These are phyloP conservation scores for Notoglanidium macrostoma DNA, from an alignment of 2,797 vertebrate species.

Conservation along the genomic window DNA sequence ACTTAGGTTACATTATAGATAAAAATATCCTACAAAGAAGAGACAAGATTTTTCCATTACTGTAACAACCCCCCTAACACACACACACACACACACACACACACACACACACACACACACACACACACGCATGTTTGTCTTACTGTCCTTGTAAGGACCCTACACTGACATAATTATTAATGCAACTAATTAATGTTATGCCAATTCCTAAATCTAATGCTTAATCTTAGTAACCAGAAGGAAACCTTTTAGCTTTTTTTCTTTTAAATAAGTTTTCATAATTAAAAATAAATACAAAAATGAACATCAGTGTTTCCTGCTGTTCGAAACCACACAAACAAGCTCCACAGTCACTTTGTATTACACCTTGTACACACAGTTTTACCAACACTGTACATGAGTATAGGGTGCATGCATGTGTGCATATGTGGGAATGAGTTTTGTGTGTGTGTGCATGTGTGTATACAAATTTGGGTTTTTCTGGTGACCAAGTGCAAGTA, in stretches of 20 bases:
- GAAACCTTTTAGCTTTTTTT: no score
- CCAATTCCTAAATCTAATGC: not conserved
- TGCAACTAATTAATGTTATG: not conserved
- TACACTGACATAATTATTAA: not conserved
- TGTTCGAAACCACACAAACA: no score
- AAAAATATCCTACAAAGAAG: not conserved
- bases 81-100: not conserved
- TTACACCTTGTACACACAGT: not conserved
- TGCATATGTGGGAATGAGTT: not conserved
- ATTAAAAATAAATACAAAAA: no score
- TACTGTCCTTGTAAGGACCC: not conserved
- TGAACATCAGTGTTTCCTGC: no score
- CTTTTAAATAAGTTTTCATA: no score
- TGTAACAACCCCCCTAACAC: not conserved
- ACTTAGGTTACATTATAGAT: constrained; percentile 1
- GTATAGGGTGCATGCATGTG: not conserved
- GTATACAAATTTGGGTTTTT: not conserved
- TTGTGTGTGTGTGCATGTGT: not conserved
- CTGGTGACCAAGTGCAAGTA: not conserved
- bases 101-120: not conserved
- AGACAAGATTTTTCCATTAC: constrained; percentile 7
- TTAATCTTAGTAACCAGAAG: no score
- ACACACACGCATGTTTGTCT: not conserved
- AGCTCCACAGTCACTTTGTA: not conserved
- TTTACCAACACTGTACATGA: not conserved